Evolutionary conservation across 2,888 invertebrate genomes (phyloP).

Genomic region (Eulithis testata): DNA sequence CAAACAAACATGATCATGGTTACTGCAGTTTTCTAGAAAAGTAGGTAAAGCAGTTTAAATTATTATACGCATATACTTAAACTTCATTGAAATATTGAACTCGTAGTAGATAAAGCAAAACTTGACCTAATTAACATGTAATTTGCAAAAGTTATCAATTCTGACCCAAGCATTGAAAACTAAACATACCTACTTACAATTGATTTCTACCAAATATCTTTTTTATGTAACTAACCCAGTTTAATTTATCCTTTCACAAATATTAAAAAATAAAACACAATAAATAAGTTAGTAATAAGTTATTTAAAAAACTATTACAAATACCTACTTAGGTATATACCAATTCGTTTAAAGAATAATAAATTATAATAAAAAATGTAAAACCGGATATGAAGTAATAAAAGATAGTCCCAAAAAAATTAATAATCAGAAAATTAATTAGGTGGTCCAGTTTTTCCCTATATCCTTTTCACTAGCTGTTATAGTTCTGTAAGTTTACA

Average conservation of each 20-base stretch:
- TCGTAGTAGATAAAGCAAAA: constrained; percentile 29
- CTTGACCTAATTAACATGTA: constrained; percentile 35
- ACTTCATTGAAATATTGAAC: constrained; percentile 16
- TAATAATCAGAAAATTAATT: not conserved
- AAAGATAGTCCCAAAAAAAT: not conserved
- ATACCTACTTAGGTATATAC: too few relatives aligned
- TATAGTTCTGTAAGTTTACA: not conserved
- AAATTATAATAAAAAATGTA: too few relatives aligned
- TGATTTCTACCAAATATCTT: not conserved
- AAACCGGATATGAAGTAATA: too few relatives aligned
- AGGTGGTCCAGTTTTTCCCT: constrained; percentile 3
- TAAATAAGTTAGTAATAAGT: too few relatives aligned
- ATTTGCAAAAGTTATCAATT: constrained; percentile 21
- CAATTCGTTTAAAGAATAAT: too few relatives aligned
- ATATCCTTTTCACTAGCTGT: not conserved
- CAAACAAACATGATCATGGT: too few relatives aligned
- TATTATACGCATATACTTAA: not conserved
- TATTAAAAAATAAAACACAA: too few relatives aligned
- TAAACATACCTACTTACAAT: not conserved
- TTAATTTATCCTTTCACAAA: not conserved
- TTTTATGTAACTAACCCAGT: constrained; percentile 12
- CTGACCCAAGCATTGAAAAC: constrained; percentile 21
- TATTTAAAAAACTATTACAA: too few relatives aligned
- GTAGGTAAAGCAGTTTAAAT: not conserved
- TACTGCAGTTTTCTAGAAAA: too few relatives aligned